Percentiles rank a stretch among this genome's conserved stretches.
Evolutionary conservation across 2,797 vertebrate genomes (phyloP).

Genomic region (Intellagama lesueurii): DNA sequence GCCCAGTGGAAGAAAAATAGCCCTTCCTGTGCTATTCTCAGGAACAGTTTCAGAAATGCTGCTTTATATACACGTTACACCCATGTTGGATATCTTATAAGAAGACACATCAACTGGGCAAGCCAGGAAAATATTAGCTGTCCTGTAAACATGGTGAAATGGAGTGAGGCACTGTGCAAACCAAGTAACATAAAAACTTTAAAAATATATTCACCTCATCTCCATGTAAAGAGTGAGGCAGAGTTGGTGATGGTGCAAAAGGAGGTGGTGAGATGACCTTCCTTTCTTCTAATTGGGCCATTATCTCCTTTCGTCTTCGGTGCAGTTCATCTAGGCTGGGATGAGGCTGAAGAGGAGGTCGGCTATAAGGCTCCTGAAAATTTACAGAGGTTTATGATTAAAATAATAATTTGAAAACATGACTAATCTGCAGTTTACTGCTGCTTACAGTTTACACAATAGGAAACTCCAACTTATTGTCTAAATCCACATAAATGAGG

Average conservation of each 20-base stretch:
- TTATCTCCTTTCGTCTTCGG: slow-evolving; percentile 92
- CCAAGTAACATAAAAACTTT: neutral
- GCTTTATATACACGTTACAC: too few species aligned
- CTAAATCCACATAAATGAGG: neutral
- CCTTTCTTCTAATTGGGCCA: slow-evolving; percentile 96
- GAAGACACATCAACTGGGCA: neutral
- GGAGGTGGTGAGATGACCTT: slow-evolving; percentile 97
- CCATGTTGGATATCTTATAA: too few species aligned
- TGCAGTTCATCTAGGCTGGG: slow-evolving; percentile 95
- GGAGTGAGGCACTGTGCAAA: neutral
- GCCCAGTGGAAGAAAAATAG: too few species aligned
- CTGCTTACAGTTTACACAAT: too few species aligned
- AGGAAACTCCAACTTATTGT: neutral
- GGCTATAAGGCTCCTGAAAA: slow-evolving; percentile 82
- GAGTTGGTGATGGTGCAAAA: slow-evolving; percentile 93
- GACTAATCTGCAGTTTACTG: neutral
- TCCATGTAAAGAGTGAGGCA: slow-evolving; percentile 89
- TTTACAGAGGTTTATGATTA: slow-evolving; percentile 10
- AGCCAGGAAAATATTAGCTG: neutral
- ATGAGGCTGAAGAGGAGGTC: slow-evolving; percentile 79
- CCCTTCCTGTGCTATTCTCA: too few species aligned
- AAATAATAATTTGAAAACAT: neutral
- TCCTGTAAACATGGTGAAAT: too few species aligned
- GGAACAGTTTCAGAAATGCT: too few species aligned
- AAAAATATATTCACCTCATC: slow-evolving; percentile 86